Percentiles rank a stretch among this genome's conserved stretches.
These are phyloP conservation scores for Mimas tiliae DNA, from an alignment of 2,888 invertebrate genomes.

Conservation along the genomic window DNA sequence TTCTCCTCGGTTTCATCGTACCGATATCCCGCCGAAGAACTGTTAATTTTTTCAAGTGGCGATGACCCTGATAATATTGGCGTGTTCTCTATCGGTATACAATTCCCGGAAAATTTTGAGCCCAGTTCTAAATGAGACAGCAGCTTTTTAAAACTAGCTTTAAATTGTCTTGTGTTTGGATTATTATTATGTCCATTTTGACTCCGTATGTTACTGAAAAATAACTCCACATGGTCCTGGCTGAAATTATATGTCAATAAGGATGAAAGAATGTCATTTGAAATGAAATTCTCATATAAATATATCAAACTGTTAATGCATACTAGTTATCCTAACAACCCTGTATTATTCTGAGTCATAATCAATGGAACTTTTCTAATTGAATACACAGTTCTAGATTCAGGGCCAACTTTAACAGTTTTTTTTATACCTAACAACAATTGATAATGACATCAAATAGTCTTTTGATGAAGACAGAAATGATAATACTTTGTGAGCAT, in stretches of 20 bases:
- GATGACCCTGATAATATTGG: conserved; percentile 25
- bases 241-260: conserved; percentile 25
- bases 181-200: conserved; percentile 32
- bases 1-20: conserved; percentile 17
- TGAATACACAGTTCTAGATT: not conserved
- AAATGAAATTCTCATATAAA: conserved; percentile 28
- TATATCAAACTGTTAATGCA: conserved; percentile 20
- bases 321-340: conserved; percentile 1
- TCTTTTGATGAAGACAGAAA: not conserved
- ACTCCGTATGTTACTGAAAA: conserved; percentile 29
- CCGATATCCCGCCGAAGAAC: conserved; percentile 8
- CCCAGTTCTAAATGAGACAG: conserved; percentile 30
- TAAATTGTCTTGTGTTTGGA: conserved; percentile 31
- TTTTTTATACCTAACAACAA: not conserved
- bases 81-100: conserved; percentile 30
- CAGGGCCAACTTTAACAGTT: not conserved
- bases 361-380: not conserved
- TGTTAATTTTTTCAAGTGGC: conserved; percentile 22
- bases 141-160: conserved; percentile 30
- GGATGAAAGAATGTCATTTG: conserved; percentile 19
- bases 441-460: not conserved
- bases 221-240: conserved; percentile 31
- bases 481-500: not conserved
- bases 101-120: conserved; percentile 31
- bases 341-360: conserved; percentile 14